Percentiles rank a stretch among this genome's conserved stretches.
phyloP scores from a whole-genome alignment of 1,140 invertebrate genomes.

The Ceratosolen solmsi region DNA sequence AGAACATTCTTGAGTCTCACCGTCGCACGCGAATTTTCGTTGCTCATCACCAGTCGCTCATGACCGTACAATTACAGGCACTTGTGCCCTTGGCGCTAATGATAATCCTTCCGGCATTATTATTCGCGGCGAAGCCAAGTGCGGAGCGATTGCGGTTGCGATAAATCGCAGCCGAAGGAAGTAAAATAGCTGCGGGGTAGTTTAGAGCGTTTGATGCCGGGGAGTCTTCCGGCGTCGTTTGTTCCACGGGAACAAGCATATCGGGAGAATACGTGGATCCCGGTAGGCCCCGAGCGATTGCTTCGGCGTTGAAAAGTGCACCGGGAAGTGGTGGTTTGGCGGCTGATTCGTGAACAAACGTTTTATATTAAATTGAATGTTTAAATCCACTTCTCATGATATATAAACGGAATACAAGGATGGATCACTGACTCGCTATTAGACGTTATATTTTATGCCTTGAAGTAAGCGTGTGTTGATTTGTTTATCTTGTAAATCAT shows the following conservation, averaged over 20 bases:
- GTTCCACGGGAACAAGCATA: background rate
- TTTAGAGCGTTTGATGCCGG: background rate
- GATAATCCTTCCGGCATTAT: constrained; percentile 17
- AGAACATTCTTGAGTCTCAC: no score
- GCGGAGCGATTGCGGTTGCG: background rate
- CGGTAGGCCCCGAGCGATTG: constrained; percentile 18
- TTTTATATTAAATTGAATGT: background rate
- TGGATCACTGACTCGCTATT: background rate
- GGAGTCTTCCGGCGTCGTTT: background rate
- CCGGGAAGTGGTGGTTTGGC: constrained; percentile 5
- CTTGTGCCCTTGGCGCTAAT: background rate
- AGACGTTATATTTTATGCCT: background rate
- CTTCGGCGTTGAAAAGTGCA: background rate
- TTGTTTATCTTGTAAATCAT: background rate
- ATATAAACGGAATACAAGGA: no score
- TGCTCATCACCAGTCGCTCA: background rate
- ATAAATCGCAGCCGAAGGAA: constrained; percentile 17
- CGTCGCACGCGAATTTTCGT: background rate
- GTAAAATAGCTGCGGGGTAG: constrained; percentile 17
- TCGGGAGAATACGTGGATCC: background rate
- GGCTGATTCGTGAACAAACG: background rate
- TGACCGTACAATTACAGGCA: background rate
- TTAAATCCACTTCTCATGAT: background rate
- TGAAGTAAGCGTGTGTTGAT: background rate
- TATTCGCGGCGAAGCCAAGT: background rate